These are phyloP conservation scores for Unio delphinus DNA, from an alignment of 2,888 invertebrate species.

Conservation along the genomic window DNA sequence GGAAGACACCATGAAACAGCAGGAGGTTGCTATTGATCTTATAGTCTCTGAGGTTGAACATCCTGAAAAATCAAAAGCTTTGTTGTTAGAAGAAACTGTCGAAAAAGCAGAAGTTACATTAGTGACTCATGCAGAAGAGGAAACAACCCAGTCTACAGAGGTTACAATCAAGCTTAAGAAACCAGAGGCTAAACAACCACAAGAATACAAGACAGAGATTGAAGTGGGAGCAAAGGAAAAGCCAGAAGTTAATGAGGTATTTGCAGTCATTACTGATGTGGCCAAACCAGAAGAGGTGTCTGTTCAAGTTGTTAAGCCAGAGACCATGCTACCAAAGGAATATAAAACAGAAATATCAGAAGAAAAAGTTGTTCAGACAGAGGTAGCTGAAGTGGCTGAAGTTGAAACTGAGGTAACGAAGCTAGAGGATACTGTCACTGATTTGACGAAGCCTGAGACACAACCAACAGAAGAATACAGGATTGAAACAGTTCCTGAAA, in stretches of 20 bases:
- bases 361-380: conserved; percentile 22
- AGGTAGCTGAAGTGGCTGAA: conserved; percentile 19
- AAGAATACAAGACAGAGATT: conserved; percentile 23
- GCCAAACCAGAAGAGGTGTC: conserved; percentile 10
- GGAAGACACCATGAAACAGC: conserved; percentile 8
- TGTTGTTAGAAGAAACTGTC: neutral
- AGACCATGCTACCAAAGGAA: conserved; percentile 19
- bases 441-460: neutral
- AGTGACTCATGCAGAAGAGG: conserved; percentile 1
- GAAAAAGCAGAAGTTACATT: conserved; percentile 20
- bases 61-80: conserved; percentile 6
- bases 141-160: conserved; percentile 28
- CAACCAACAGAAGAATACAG: conserved; percentile 25
- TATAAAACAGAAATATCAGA: conserved; percentile 23
- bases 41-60: neutral
- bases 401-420: conserved; percentile 10
- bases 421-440: conserved; percentile 6
- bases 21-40: conserved; percentile 8
- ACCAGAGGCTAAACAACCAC: conserved; percentile 19
- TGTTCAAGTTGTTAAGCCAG: neutral
- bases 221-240: conserved; percentile 17
- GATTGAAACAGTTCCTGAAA: conserved; percentile 20
- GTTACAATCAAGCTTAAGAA: conserved; percentile 26
- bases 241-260: conserved; percentile 14
- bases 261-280: conserved; percentile 17